A percentile compares a stretch with the other conserved stretches of the same genome.
Conservation (phyloP, 2,888 invertebrate species). For the Heliothis peltigera region DNA sequence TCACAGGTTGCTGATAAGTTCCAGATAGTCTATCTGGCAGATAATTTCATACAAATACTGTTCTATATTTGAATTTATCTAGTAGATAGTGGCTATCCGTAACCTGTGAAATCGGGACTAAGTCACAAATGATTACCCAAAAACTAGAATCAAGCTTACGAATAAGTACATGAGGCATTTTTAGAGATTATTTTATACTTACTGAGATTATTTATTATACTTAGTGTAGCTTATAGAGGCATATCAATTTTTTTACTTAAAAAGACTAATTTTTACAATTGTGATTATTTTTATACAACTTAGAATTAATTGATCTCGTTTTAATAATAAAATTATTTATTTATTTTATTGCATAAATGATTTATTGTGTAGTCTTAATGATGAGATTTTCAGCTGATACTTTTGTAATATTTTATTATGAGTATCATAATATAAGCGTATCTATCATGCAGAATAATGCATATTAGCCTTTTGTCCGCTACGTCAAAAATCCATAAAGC, state of each 20-base stretch:
- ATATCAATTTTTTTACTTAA: constrained; percentile 31
- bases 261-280: constrained; percentile 39
- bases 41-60: no score
- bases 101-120: no score
- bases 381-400: no score
- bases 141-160: constrained; percentile 1
- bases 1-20: no score
- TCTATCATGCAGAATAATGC: no score
- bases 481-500: no score
- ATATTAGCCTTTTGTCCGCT: no score
- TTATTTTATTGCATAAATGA: neutral
- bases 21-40: no score
- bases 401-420: no score
- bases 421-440: no score
- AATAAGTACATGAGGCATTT: constrained; percentile 12
- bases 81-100: no score
- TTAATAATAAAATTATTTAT: constrained; percentile 28
- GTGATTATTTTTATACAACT: constrained; percentile 28
- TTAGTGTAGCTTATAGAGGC: constrained; percentile 19
- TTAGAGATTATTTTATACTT: constrained; percentile 29
- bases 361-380: neutral
- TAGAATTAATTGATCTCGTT: constrained; percentile 51
- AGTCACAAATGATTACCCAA: constrained; percentile 15
- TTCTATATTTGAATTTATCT: no score
- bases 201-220: constrained; percentile 38